phyloP scores from a whole-genome alignment of 2,888 invertebrate species.

The Tanypteryx hageni region DNA sequence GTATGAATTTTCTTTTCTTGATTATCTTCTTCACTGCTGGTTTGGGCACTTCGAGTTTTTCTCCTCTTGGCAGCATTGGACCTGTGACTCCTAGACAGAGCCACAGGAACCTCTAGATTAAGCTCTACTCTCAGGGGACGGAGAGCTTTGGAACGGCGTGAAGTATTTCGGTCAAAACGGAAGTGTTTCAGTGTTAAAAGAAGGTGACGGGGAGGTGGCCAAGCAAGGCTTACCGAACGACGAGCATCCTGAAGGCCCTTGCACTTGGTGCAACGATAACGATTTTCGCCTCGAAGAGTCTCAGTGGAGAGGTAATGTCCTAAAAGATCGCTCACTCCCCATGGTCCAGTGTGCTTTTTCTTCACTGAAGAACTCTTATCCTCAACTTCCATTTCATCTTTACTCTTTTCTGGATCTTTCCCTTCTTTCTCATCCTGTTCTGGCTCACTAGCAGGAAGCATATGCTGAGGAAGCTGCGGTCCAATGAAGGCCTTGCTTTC shows the following conservation, averaged over 20 bases:
- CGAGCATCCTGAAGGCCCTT: conserved; percentile 86
- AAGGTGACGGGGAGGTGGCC: conserved; percentile 86
- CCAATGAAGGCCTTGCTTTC: conserved; percentile 46
- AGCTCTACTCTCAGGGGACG: conserved; percentile 72
- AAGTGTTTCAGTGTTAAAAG: conserved; percentile 90
- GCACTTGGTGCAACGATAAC: conserved; percentile 87
- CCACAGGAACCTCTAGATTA: conserved; percentile 46
- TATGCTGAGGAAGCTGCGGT: conserved; percentile 51
- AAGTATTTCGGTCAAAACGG: conserved; percentile 83
- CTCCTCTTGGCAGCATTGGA: conserved; percentile 57
- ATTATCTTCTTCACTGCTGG: conserved; percentile 36
- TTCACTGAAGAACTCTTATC: conserved; percentile 79
- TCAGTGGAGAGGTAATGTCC: conserved; percentile 50
- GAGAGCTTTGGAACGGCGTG: conserved; percentile 88
- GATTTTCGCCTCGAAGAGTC: conserved; percentile 54
- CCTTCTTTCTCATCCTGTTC: not conserved
- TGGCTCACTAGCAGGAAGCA: conserved; percentile 50
- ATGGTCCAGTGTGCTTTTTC: conserved; percentile 45
- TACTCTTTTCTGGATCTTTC: conserved; percentile 74
- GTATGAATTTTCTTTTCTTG: not conserved
- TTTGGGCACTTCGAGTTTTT: conserved; percentile 50
- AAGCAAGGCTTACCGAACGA: conserved; percentile 80
- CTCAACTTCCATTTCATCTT: conserved; percentile 82
- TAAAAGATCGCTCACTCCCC: conserved; percentile 52
- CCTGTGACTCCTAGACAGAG: conserved; percentile 43